A percentile compares a stretch with the other conserved stretches of the same genome.
These are phyloP conservation scores for Noctua janthe DNA, from an alignment of 2,888 invertebrate genomes.

Conservation along the genomic window DNA sequence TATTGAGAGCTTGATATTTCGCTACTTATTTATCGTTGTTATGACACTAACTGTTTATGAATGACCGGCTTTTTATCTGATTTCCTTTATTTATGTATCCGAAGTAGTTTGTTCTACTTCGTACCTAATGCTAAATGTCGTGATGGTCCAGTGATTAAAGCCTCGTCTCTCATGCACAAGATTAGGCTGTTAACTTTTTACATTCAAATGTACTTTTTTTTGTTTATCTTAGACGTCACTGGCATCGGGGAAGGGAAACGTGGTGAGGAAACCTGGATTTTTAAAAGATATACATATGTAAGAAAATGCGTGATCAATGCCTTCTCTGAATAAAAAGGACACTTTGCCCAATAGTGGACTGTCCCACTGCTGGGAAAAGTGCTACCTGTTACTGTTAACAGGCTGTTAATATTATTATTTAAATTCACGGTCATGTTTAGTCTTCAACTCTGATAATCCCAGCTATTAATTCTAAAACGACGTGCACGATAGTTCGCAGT, in stretches of 20 bases:
- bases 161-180: neutral
- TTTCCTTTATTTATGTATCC: neutral
- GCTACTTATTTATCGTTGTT: constrained; percentile 34
- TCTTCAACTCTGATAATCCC: neutral
- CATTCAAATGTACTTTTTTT: neutral
- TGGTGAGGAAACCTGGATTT: neutral
- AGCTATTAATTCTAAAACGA: neutral
- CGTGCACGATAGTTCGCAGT: neutral
- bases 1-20: constrained; percentile 32
- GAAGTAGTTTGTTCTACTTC: neutral
- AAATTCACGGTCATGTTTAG: neutral
- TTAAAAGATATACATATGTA: neutral
- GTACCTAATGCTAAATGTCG: neutral
- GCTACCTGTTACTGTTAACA: neutral
- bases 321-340: neutral
- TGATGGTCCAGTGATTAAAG: neutral
- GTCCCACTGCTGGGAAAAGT: neutral
- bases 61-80: constrained; percentile 14
- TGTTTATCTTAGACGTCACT: neutral
- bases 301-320: neutral
- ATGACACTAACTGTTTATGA: constrained; percentile 16
- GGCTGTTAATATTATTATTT: neutral
- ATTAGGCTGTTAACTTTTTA: neutral
- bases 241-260: neutral
- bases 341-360: neutral